Percentiles rank a stretch among this genome's conserved stretches.
These are phyloP conservation scores for Dolichomitus sp. DNA, from an alignment of 2,888 invertebrate genomes.

Conservation along the genomic window DNA sequence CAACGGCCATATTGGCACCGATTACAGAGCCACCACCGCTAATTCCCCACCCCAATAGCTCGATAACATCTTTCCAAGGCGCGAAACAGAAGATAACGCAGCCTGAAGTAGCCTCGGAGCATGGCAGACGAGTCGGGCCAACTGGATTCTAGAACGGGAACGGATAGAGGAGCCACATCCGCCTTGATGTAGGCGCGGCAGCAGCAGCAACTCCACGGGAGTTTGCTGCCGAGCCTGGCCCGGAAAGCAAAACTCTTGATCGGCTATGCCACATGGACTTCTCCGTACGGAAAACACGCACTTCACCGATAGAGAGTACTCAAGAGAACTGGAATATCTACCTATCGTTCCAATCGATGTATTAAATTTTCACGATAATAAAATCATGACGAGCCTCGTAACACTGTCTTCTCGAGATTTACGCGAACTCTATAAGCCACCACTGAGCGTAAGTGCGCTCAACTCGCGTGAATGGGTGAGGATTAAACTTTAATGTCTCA, in stretches of 20 bases:
- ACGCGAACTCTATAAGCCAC: slow-evolving; percentile 48
- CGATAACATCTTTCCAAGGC: background rate
- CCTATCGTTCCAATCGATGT: slow-evolving; percentile 54
- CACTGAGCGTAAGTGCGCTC: slow-evolving; percentile 2
- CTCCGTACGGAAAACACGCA: slow-evolving; percentile 22
- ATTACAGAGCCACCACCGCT: background rate
- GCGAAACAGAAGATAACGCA: slow-evolving; percentile 38
- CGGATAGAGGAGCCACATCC: slow-evolving; percentile 79
- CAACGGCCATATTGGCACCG: background rate
- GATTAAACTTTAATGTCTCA: slow-evolving; percentile 57
- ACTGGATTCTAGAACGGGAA: slow-evolving; percentile 81
- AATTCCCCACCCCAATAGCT: background rate
- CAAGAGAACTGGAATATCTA: slow-evolving; percentile 33
- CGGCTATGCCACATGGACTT: slow-evolving; percentile 2
- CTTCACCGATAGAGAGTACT: background rate
- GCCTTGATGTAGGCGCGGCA: slow-evolving; percentile 74
- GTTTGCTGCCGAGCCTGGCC: slow-evolving; percentile 62
- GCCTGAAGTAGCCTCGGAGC: slow-evolving; percentile 27
- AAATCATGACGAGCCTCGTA: slow-evolving; percentile 63
- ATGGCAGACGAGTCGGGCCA: slow-evolving; percentile 64
- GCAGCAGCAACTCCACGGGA: slow-evolving; percentile 59
- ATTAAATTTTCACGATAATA: slow-evolving; percentile 67
- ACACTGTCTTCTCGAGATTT: slow-evolving; percentile 60
- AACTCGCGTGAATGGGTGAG: slow-evolving; percentile 38
- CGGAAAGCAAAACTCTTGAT: slow-evolving; percentile 59